A percentile compares a stretch with the other conserved stretches of the same genome.
Evolutionary conservation across 2,797 vertebrate genomes (phyloP).

Genomic region (Takifugu rubripes): DNA sequence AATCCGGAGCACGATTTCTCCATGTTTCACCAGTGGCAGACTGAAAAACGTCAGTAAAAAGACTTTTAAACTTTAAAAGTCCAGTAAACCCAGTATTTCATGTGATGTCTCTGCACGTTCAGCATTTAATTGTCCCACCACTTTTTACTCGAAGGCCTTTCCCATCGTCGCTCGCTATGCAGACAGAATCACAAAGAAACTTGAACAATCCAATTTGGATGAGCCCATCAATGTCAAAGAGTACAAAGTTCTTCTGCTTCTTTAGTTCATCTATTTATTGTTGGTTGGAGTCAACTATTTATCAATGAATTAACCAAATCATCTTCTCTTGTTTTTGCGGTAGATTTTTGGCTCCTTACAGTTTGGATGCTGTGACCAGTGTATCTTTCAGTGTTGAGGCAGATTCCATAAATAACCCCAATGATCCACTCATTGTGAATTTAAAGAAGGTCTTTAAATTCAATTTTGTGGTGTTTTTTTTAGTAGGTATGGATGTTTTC

Average conservation of each 20-base stretch:
- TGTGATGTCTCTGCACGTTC: not conserved
- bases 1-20: constrained; percentile 75
- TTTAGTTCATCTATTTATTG: not conserved
- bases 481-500: constrained; percentile 51
- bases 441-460: constrained; percentile 75
- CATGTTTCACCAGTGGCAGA: constrained; percentile 79
- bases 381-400: constrained; percentile 81
- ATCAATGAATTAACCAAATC: too few species aligned
- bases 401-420: constrained; percentile 78
- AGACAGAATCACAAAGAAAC: constrained; percentile 73
- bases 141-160: constrained; percentile 70
- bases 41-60: constrained; percentile 74
- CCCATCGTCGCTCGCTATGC: constrained; percentile 77
- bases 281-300: not conserved
- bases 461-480: constrained; percentile 31
- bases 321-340: constrained; percentile 5
- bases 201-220: constrained; percentile 62
- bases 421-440: constrained; percentile 72
- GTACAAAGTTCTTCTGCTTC: constrained; percentile 42
- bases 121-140: not conserved
- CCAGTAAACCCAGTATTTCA: not conserved
- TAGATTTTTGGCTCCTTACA: constrained; percentile 78
- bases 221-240: constrained; percentile 71
- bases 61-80: not conserved
- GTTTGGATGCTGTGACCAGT: constrained; percentile 80